Base-by-base conservation (phyloP, 1,140 invertebrate species). In the Frieseomelitta varia region DNA sequence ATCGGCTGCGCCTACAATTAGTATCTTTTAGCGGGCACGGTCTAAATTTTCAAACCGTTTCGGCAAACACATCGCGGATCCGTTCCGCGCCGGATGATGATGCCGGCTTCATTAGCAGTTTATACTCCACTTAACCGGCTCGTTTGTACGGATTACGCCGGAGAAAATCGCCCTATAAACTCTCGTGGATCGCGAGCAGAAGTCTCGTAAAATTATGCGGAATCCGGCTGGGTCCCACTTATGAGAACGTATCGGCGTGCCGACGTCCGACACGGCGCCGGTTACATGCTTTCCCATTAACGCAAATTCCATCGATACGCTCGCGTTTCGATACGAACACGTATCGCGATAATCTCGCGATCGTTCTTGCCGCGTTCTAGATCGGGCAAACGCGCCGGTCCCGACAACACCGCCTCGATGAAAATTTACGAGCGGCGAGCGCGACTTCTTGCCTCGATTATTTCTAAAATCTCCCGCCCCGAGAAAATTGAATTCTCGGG, bases 21-120 rank as follows among this genome's bases (percentile, higher is more conserved):
- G 89, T 87, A 83, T 75, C 90, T 87, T 71, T 92, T 91, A 92
- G 91, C 88, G 76, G 39, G 73, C 15, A 27, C 67, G 79, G 88
- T 86, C 88, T 91, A 91, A 91, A 90, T 87, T 90, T 91, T 88
- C 84, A 17, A 90, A 91, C 85, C 80, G 87, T 88, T 85, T 89
- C 77, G 76, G 53, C 84, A 88, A 90, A 90, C 88, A 91, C 87
- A 88, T 87, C 89, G 81, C 78, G 81, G 73, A 47, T 47, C 39
- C 83, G 78, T 82, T 91, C 84, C 86, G 53, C 87, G 85, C 39
- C 30, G 72, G 61, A 85, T 56, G 65, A 76, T 69, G 79, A 80
- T 82, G 56, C 51, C 27, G 77, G 80, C 69, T 71, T 80, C 77
- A 85, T 91, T 90, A 92, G 85, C 84, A 79, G 75, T 90, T 88